These are phyloP conservation scores for Entelurus aequoreus DNA, from an alignment of 2,113 vertebrate genomes.

Conservation along the genomic window DNA sequence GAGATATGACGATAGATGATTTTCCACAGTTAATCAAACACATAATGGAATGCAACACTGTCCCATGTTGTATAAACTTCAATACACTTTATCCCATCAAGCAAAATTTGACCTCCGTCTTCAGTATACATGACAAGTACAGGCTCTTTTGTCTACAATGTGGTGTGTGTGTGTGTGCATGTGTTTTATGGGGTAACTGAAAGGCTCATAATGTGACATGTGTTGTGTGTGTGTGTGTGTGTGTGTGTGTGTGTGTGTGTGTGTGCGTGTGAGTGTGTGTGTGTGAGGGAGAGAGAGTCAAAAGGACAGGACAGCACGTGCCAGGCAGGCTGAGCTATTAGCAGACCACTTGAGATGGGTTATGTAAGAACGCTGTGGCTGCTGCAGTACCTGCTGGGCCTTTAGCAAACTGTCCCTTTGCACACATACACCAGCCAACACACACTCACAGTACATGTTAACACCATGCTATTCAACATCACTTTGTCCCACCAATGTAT, in stretches of 20 bases:
- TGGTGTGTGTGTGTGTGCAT: conserved; percentile 6
- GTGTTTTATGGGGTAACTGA: conserved; percentile 52
- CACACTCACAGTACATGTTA: conserved; percentile 18
- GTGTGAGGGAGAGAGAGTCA: conserved; percentile 22
- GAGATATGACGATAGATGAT: conserved; percentile 1
- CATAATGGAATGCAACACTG: neutral
- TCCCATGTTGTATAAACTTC: conserved; percentile 1
- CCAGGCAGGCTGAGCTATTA: conserved; percentile 72
- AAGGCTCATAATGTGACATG: conserved; percentile 38
- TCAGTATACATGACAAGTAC: conserved; percentile 31
- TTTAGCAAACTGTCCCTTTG: conserved; percentile 50
- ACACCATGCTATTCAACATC: conserved; percentile 32
- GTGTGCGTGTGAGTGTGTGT: conserved; percentile 12
- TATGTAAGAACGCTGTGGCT: conserved; percentile 71
- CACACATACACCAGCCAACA: conserved; percentile 50
- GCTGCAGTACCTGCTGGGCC: conserved; percentile 69
- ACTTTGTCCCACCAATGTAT: conserved; percentile 29
- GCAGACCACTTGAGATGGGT: conserved; percentile 73
- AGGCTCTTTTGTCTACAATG: conserved; percentile 5
- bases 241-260: conserved; percentile 8
- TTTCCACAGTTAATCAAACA: neutral
- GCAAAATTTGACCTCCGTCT: conserved; percentile 39
- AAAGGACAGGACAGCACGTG: conserved; percentile 65
- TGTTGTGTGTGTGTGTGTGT: conserved; percentile 26
- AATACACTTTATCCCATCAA: neutral